Base-by-base conservation (phyloP, 2,797 vertebrate genomes). In the Peromyscus aztecus region DNA sequence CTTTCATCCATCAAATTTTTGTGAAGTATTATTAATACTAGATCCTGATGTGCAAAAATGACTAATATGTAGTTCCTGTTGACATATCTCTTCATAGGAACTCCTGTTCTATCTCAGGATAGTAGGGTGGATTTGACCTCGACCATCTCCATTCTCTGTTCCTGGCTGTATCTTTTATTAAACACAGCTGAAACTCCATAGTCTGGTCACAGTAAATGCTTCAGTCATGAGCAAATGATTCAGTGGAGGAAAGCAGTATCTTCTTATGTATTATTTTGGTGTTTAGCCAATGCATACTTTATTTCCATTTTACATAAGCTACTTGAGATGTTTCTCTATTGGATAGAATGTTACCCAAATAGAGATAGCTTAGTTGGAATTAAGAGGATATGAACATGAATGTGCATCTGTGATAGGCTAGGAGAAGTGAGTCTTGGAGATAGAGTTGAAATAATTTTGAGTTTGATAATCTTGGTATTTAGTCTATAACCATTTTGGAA, bases 391-490 rank as follows among this genome's bases (percentile, higher is more conserved):
- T 46, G 1, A 24, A 43, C 61, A 2, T 24, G 12, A 1, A 17
- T n/a, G 12, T 87, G 6, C 21, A 17, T 69, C 1, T 85, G 43
- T 91, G 34, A 31, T 81, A 12, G 4, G 57, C 34, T 52, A 63
- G 21, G 16, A 89, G 12, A 52, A 94, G 63, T 69, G 87, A 83
- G 59, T 2, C 23, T 87, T 80, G 4, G 43, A 83, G 49, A 2
- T 69, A 83, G 37, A 87, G 55, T 2, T 43, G 43, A 93, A 86
- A 93, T 86, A 75, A 71, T 67, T 92, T 46, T 91, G 40, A 89
- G 77, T 84, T 87, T 90, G 29, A 31, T 65, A 24, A 52, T 92
- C n/a, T 95, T 43, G 16, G 6, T 59, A 23, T 86, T 89, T 92
- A 43, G 84, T 13, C 21, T 81, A 3, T 71, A 83, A 80, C 69